Evolutionary conservation across 2,888 invertebrate genomes (phyloP).

Genomic region (Campaea margaritaria): DNA sequence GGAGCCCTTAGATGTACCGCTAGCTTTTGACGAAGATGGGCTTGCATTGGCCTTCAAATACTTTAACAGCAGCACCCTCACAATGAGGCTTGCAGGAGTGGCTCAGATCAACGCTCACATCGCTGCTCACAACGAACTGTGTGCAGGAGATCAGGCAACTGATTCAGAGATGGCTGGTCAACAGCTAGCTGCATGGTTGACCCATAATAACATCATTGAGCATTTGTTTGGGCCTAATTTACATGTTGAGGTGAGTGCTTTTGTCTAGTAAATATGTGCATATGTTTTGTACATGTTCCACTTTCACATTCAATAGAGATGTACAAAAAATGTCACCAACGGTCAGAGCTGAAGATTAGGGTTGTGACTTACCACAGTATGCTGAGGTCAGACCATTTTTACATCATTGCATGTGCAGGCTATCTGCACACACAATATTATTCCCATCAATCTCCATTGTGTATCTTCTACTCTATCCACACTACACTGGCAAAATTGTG

Average conservation of each 20-base stretch:
- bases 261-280: not conserved
- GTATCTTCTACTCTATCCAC: no score
- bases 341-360: no score
- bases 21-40: slow-evolving; percentile 95
- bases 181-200: slow-evolving; percentile 94
- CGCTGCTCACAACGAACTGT: slow-evolving; percentile 95
- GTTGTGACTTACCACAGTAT: no score
- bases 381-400: no score
- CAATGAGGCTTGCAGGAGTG: slow-evolving; percentile 96
- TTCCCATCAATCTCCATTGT: no score
- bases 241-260: slow-evolving; percentile 92
- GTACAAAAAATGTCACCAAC: not conserved
- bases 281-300: not conserved
- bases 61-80: slow-evolving; percentile 96
- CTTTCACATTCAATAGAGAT: not conserved
- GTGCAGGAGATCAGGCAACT: slow-evolving; percentile 93
- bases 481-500: no score
- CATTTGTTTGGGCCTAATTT: slow-evolving; percentile 98
- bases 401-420: no score
- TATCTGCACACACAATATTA: no score
- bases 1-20: slow-evolving; percentile 94
- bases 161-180: slow-evolving; percentile 94
- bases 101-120: slow-evolving; percentile 98
- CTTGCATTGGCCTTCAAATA: slow-evolving; percentile 97
- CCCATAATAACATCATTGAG: slow-evolving; percentile 94